These are phyloP conservation scores for Orchestia grillus DNA, from an alignment of 1,140 invertebrate species.

Conservation along the genomic window DNA sequence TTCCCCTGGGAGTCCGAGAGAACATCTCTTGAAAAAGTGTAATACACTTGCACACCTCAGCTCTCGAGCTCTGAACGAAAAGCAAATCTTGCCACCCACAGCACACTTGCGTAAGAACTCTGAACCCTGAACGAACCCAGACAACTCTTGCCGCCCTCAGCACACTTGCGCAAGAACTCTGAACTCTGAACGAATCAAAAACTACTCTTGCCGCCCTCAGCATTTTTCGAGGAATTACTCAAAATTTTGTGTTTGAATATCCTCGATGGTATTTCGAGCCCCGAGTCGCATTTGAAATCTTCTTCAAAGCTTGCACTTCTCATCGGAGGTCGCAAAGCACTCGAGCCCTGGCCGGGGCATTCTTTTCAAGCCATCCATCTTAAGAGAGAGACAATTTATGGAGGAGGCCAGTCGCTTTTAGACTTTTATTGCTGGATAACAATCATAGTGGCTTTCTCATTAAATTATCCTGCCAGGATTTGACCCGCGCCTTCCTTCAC, in stretches of 20 bases:
- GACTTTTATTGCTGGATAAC: slow-evolving; percentile 32
- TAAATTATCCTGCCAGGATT: slow-evolving; percentile 13
- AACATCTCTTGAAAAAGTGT: too few relatives aligned
- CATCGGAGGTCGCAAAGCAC: not conserved
- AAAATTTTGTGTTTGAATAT: not conserved
- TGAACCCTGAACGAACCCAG: too few relatives aligned
- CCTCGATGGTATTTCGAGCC: not conserved
- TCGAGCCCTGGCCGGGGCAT: not conserved
- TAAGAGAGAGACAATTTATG: slow-evolving; percentile 5
- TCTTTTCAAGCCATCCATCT: slow-evolving; percentile 17
- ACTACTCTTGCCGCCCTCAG: too few relatives aligned
- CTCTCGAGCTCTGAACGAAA: too few relatives aligned
- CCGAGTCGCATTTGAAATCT: not conserved
- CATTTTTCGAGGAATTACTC: not conserved
- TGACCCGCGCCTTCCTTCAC: not conserved
- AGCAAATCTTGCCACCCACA: too few relatives aligned
- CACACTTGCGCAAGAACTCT: too few relatives aligned
- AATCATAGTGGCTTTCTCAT: slow-evolving; percentile 19
- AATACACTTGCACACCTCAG: too few relatives aligned
- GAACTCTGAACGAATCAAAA: too few relatives aligned
- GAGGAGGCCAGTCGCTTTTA: not conserved
- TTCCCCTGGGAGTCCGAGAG: too few relatives aligned
- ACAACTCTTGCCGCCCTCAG: too few relatives aligned
- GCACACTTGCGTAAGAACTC: too few relatives aligned
- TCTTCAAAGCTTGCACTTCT: slow-evolving; percentile 7